Evolutionary conservation across 2,797 vertebrate species (phyloP).

Genomic region (Cyprinella venusta): DNA sequence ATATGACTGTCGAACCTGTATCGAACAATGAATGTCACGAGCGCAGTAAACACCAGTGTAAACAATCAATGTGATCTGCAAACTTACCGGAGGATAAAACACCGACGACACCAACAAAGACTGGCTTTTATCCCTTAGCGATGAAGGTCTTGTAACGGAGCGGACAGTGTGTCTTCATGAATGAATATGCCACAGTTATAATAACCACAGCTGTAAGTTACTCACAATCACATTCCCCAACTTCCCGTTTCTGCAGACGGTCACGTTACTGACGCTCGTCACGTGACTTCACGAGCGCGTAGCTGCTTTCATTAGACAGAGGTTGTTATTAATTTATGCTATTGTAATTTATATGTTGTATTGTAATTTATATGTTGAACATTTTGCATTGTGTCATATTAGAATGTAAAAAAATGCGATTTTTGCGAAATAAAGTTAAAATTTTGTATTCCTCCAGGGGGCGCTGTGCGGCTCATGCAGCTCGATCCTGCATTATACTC

Average conservation of each 20-base stretch:
- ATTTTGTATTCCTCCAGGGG: not conserved
- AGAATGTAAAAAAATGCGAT: not conserved
- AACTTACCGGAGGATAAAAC: slow-evolving; percentile 8
- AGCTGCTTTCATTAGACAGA: not conserved
- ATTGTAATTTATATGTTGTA: too few species aligned
- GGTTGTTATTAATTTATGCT: not conserved
- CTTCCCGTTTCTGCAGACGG: slow-evolving; percentile 30
- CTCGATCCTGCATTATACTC: too few species aligned
- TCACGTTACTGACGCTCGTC: slow-evolving; percentile 19
- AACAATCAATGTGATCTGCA: not conserved
- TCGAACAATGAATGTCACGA: not conserved
- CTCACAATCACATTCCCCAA: not conserved
- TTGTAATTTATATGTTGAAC: too few species aligned
- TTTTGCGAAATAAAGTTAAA: not conserved
- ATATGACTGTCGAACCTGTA: not conserved
- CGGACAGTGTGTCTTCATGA: too few species aligned
- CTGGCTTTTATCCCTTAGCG: too few species aligned
- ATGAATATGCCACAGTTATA: not conserved
- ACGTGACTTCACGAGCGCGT: not conserved
- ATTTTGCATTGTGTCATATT: not conserved
- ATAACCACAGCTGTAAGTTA: not conserved
- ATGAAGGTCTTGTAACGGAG: not conserved
- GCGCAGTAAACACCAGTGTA: not conserved
- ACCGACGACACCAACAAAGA: not conserved
- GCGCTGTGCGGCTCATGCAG: not conserved